Evolutionary conservation across 2,888 invertebrate species (phyloP).

Genomic region (Eurois occulta): DNA sequence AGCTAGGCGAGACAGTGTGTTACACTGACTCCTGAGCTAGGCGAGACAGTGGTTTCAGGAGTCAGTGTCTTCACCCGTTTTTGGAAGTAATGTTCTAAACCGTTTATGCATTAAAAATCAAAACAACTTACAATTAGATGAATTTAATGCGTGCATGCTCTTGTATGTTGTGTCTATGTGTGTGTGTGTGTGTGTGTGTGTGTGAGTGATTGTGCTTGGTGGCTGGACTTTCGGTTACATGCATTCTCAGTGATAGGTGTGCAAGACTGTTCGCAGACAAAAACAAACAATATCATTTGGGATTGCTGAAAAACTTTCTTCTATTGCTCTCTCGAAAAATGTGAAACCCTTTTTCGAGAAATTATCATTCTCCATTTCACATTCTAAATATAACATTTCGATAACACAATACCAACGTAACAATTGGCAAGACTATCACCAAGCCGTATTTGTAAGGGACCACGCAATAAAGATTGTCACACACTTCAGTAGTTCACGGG

Average conservation of each 20-base stretch:
- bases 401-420: slow-evolving; percentile 16
- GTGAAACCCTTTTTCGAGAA: neutral
- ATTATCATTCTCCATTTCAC: neutral
- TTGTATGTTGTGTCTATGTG: too few species aligned
- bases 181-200: too few species aligned
- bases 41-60: too few species aligned
- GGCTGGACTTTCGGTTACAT: too few species aligned
- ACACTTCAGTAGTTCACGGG: slow-evolving; percentile 28
- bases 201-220: too few species aligned
- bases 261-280: neutral
- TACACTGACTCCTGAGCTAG: too few species aligned
- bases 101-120: too few species aligned
- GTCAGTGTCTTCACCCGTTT: too few species aligned
- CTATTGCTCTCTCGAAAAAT: neutral
- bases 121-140: too few species aligned
- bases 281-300: neutral
- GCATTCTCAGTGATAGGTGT: neutral
- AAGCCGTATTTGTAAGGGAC: slow-evolving; percentile 33
- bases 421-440: slow-evolving; percentile 16
- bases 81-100: too few species aligned
- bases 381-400: neutral
- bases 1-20: too few species aligned
- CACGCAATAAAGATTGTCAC: slow-evolving; percentile 52
- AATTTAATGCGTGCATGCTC: too few species aligned
- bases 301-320: neutral